Conservation (phyloP, 2,797 vertebrate genomes). For the Anableps anableps region DNA sequence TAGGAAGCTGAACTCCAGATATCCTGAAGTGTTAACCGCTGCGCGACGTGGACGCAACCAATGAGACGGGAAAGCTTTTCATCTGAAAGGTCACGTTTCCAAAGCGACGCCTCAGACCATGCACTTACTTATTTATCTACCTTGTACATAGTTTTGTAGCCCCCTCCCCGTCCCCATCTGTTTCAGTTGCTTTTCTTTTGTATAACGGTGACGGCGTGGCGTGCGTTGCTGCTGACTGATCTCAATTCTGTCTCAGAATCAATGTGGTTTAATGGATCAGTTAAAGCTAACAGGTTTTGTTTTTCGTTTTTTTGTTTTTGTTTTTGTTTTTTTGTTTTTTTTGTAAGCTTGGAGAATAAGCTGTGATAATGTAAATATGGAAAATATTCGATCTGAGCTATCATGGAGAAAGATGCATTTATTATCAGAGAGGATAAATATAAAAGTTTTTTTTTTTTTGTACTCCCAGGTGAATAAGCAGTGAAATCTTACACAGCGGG, state of each 20-base stretch:
- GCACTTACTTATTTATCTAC: conserved; percentile 85
- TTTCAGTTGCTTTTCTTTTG: conserved; percentile 56
- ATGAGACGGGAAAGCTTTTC: conserved; percentile 72
- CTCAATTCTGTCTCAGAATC: conserved; percentile 67
- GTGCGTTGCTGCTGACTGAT: conserved; percentile 69
- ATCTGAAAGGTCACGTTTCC: conserved; percentile 76
- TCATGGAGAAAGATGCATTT: conserved; percentile 17
- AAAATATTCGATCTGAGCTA: conserved; percentile 34
- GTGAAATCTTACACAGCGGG: neutral
- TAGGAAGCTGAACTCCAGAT: conserved; percentile 75
- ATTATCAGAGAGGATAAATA: conserved; percentile 32
- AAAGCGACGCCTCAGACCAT: conserved; percentile 83
- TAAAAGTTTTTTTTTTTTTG: conserved; percentile 49
- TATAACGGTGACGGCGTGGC: conserved; percentile 72
- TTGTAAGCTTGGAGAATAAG: conserved; percentile 46
- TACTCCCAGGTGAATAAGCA: conserved; percentile 37
- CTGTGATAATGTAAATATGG: conserved; percentile 55
- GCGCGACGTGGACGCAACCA: conserved; percentile 68
- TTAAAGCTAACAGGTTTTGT: neutral
- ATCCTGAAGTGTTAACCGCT: conserved; percentile 74
- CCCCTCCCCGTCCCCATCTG: conserved; percentile 57
- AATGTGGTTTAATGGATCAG: conserved; percentile 1
- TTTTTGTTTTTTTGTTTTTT: neutral
- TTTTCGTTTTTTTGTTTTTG: neutral
- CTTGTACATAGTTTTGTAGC: conserved; percentile 86